Evolutionary conservation across 2,888 invertebrate genomes (phyloP), one percentile per base, ranked within the genome.

Genomic region (Brachyptera risi): DNA sequence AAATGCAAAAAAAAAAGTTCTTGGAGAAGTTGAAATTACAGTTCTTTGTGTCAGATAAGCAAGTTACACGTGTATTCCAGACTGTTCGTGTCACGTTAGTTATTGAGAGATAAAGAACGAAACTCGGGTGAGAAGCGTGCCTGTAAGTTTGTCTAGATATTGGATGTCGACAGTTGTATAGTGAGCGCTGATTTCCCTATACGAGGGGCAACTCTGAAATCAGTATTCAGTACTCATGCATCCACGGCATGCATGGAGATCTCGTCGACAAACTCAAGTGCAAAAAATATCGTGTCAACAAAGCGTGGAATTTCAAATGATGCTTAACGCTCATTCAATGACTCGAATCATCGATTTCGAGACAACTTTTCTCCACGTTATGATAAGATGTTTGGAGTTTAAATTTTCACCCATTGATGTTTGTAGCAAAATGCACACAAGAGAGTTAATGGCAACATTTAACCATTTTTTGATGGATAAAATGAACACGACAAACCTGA

Each of bases 401-500:
- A 58, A 58, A 58, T 58, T 61, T 61, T 58, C 44, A 15, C n/a
- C 40, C 56, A 60, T 35, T 23, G 56, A 42, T 27, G 44, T 54
- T n/a, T 47, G 58, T 15, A 44, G 47, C 49, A 19, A 5, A 21
- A 26, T 11, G 26, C 44, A 31, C 13, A 5, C 24, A 24, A 23
- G 27, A 17, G 42, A 40, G 47, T 27, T 15, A 38, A 31, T 24
- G 21, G 24, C 35, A 23, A 23, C 35, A 54, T 23, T 37, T 54
- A 44, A 58, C 26, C 42, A 58, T 17, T 27, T 19, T 44, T 23
- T 51, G 54, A 35, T 19, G 54, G 47, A 51, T 40, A 62, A 62
- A 62, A 59, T 62, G 62, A 58, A 62, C 62, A 59, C 56, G 62
- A 59, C 59, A 62, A 62, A 62, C 56, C 31, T 47, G 62, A 62